phyloP scores from a whole-genome alignment of 2,888 invertebrate species.

The Sipha maydis region DNA sequence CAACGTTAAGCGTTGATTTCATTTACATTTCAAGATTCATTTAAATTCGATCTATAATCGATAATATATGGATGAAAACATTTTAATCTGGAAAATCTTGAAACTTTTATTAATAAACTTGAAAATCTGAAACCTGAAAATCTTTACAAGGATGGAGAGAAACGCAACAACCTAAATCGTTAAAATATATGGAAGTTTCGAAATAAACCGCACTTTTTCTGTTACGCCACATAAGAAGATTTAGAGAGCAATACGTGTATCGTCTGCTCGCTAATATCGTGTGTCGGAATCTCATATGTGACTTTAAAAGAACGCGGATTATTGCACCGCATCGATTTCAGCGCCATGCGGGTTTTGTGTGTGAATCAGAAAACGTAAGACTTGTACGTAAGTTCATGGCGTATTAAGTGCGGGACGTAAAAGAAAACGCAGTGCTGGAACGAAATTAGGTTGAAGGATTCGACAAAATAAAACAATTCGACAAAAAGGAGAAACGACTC shows the following conservation, averaged over 20 bases:
- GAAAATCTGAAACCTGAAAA: no score
- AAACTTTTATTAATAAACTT: no score
- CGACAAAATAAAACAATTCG: background rate
- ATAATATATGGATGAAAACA: no score
- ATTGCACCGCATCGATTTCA: background rate
- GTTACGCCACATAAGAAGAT: background rate
- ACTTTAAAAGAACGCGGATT: background rate
- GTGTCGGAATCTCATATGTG: background rate
- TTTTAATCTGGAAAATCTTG: no score
- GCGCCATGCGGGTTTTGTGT: background rate
- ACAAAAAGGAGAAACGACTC: background rate
- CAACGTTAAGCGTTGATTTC: no score
- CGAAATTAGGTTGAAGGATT: background rate
- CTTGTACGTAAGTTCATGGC: background rate
- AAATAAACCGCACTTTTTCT: background rate
- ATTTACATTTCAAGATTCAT: no score
- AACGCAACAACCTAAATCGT: background rate
- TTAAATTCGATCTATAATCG: no score
- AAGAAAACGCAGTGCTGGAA: background rate
- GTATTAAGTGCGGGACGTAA: background rate
- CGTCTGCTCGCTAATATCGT: background rate
- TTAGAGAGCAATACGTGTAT: background rate
- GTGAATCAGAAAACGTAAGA: background rate
- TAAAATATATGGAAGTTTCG: background rate
- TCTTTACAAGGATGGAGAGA: no score